These are phyloP conservation scores for Cancer borealis DNA, from an alignment of 2,888 invertebrate species.

Conservation along the genomic window DNA sequence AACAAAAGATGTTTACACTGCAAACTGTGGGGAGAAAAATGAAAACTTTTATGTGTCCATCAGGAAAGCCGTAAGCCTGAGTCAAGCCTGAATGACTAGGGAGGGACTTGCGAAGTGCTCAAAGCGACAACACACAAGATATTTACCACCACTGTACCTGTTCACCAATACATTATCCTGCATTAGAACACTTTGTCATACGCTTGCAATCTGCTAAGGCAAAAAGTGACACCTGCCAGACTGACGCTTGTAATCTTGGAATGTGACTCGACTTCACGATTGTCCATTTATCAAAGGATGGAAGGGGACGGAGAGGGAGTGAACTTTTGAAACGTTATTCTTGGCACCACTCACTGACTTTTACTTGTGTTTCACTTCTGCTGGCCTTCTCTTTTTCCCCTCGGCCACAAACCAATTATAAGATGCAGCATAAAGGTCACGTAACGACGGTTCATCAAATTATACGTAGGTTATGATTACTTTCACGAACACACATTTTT, in stretches of 20 bases:
- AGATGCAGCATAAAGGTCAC: neutral
- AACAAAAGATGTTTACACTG: neutral
- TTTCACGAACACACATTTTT: neutral
- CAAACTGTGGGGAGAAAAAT: neutral
- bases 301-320: neutral
- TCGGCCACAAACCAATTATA: neutral
- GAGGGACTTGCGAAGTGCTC: neutral
- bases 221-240: neutral
- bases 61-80: neutral
- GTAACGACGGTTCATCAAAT: neutral
- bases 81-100: neutral
- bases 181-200: neutral
- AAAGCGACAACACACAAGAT: neutral
- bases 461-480: neutral
- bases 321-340: neutral
- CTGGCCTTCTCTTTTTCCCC: neutral
- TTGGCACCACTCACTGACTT: neutral
- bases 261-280: neutral
- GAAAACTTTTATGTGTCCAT: neutral
- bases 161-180: neutral
- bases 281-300: conserved; percentile 8
- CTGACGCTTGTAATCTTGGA: neutral
- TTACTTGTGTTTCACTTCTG: neutral
- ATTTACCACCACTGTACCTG: neutral
- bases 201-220: neutral